Base-by-base conservation (phyloP, 2,888 invertebrate species). In the Drosophila putrida region DNA sequence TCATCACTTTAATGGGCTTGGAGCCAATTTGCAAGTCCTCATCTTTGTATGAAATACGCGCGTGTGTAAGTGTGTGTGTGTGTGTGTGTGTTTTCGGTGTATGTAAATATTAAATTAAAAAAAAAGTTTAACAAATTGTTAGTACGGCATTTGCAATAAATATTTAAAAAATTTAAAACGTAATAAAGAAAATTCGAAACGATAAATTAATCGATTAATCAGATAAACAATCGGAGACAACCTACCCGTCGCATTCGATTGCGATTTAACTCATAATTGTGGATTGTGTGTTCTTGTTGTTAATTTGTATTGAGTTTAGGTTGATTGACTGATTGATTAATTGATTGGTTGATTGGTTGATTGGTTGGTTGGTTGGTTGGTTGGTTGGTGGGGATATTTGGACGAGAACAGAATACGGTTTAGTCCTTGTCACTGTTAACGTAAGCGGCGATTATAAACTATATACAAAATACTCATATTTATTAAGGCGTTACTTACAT, bases 351-450 rank as follows among this genome's bases (percentile, higher is more conserved):
- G 49, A 13, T 47, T 53, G 49, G 15, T 64, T 64, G 39, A 6
- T 49, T 49, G 35, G 6, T 63, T 38, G 59, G 27, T 36, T 47
- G 38, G 39, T 65, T 20, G 13, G 2, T 51, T 46, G 46, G 20
- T 62, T 75, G 41, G 20, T 64, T 64, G 35, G 67, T 51, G 47
- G 15, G 58, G 59, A 28, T 11, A 11, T 46, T 44, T 31, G 44
- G 67, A 75, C 67, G 89, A 88, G 87, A 82, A 88, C 90, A 81
- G 91, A 92, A 91, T 92, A 92, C 92, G 90, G 91, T 92, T 91
- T 91, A 91, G 91, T 83, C 92, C 90, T 92, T 91, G 91, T 74
- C 92, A 90, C 87, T 83, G 84, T 87, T 85, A 82, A 91, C 81
- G 88, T 82, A 76, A 84, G 80, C 72, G 71, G 63, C 81, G 75